Evolutionary conservation across 2,113 vertebrate genomes (phyloP), one percentile per base, ranked within the genome.

Genomic region (Patagioenas fasciata): DNA sequence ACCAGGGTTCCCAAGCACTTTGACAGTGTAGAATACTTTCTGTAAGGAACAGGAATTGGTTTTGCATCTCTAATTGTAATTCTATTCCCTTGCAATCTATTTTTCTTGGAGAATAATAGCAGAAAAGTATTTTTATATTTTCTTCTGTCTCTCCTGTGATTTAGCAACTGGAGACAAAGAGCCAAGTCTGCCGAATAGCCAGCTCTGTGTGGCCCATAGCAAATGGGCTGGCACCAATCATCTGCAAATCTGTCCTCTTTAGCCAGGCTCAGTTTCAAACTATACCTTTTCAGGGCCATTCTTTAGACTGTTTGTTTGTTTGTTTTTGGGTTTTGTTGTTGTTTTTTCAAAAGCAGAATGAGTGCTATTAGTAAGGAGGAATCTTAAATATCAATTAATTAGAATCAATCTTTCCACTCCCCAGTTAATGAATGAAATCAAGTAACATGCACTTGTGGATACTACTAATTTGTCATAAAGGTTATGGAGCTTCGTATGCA

Each of bases 121-220:
- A 85, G 85, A 29, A 64, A 93, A n/a, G 28, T 67, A 19, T 78
- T 84, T 82, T 86, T 88, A 21, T 88, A 13, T 95, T 84, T 95
- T 80, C 34, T 4, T 57, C 40, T 94, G 73, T 75, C 80, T 91
- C 65, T 89, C 21, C 73, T 61, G 40, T 8, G 9, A 87, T 82
- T 91, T 89, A 91, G 71, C 73, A 91, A 23, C 36, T 82, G 89
- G 70, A 89, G 95, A 47, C 54, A 69, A 80, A 78, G 70, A 94
- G 70, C 57, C 78, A 85, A 87, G 70, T 19, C 53, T 13, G 7
- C 29, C 1, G 0, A 71, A 57, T 12, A 75, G 69, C 38, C 73
- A 38, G 56, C 73, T 85, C 73, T 87, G 44, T 19, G 11, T 0
- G 1, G 67, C 53, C 54, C 1, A 1, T 65, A 74, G 48, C 81